Percentiles rank a stretch among this genome's conserved stretches.
Evolutionary conservation across 2,113 vertebrate species (phyloP).

Genomic region (Formicarius rufipectus): DNA sequence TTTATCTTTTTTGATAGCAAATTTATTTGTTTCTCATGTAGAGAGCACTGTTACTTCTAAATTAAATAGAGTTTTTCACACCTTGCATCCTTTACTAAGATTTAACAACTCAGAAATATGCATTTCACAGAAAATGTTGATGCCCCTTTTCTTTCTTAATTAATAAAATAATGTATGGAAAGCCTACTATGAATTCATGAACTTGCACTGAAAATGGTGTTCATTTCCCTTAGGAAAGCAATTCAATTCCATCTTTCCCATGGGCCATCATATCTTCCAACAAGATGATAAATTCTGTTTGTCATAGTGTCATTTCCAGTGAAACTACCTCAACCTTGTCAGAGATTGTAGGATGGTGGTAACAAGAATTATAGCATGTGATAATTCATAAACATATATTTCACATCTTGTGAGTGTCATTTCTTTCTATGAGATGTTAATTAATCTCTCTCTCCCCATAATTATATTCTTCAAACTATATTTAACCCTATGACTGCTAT

Average conservation of each 20-base stretch:
- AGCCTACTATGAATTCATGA: neutral
- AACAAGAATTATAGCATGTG: neutral
- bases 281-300: neutral
- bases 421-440: neutral
- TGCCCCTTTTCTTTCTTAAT: neutral
- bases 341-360: neutral
- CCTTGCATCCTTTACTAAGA: neutral
- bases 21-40: neutral
- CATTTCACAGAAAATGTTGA: neutral
- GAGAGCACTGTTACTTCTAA: neutral
- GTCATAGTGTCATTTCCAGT: neutral
- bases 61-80: neutral
- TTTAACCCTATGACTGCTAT: neutral
- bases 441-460: rapidly evolving
- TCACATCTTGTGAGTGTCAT: neutral
- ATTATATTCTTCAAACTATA: neutral
- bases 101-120: neutral
- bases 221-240: neutral
- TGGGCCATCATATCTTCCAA: neutral
- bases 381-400: neutral
- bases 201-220: neutral
- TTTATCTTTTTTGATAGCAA: neutral
- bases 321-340: neutral
- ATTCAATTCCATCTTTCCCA: neutral
- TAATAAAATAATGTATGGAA: neutral